Percentiles rank a stretch among this genome's conserved stretches.
These are phyloP conservation scores for Bergia sp. DNA, from an alignment of 92 coral and sea anemone species.

Conservation along the genomic window DNA sequence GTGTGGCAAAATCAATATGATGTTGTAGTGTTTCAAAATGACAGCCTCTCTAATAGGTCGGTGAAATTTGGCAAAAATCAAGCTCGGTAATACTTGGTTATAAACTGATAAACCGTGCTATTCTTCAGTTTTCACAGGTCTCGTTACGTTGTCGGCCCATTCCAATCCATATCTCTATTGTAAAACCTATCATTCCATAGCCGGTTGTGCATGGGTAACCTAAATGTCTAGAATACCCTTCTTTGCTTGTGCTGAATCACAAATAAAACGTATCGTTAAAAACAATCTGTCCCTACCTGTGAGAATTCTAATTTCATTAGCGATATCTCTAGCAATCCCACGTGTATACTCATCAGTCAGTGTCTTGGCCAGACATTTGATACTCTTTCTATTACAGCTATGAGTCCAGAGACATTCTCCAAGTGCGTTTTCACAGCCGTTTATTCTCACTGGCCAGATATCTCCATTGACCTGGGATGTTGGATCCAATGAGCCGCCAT, in stretches of 20 bases:
- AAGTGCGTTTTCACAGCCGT: conserved; percentile 33
- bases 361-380: neutral
- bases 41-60: too few species aligned
- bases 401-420: conserved; percentile 38
- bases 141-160: too few species aligned
- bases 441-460: conserved; percentile 40
- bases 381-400: conserved; percentile 7
- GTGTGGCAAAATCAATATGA: too few species aligned
- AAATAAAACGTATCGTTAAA: too few species aligned
- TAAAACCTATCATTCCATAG: too few species aligned
- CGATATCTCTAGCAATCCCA: conserved; percentile 46
- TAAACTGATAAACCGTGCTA: too few species aligned
- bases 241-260: neutral
- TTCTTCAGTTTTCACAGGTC: too few species aligned
- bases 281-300: conserved; percentile 20
- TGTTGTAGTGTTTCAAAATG: too few species aligned
- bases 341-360: conserved; percentile 1
- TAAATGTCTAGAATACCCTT: neutral
- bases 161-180: too few species aligned
- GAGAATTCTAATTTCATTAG: conserved; percentile 14
- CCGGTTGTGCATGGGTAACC: too few species aligned
- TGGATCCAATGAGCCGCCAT: conserved; percentile 29
- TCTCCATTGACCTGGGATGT: conserved; percentile 30
- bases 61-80: too few species aligned
- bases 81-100: too few species aligned